Conservation (phyloP, 2,888 invertebrate species). For the Caradrina clavipalpis region DNA sequence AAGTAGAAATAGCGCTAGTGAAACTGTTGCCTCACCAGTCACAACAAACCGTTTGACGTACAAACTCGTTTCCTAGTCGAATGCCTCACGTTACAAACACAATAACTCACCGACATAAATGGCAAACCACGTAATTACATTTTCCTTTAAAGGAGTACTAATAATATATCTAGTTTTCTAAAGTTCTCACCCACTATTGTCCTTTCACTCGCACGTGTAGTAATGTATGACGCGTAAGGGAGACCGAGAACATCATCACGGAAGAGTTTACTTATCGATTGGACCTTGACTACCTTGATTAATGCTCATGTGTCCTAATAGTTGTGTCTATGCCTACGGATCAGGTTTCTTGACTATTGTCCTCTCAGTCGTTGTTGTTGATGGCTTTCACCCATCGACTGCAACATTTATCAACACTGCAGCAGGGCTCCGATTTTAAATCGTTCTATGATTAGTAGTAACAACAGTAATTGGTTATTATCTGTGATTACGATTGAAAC, state of each 20-base stretch:
- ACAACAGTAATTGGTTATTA: background rate
- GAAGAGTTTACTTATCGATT: slow-evolving; percentile 71
- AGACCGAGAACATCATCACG: slow-evolving; percentile 69
- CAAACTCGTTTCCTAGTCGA: slow-evolving; percentile 70
- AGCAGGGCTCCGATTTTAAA: background rate
- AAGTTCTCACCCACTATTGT: slow-evolving; percentile 64
- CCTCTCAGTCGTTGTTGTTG: slow-evolving; percentile 13
- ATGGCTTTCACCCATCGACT: slow-evolving; percentile 1
- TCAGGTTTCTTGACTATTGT: slow-evolving; percentile 34
- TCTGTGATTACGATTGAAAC: background rate
- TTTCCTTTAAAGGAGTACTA: slow-evolving; percentile 73
- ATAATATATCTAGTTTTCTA: slow-evolving; percentile 72
- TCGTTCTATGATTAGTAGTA: slow-evolving; percentile 2
- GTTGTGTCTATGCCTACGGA: slow-evolving; percentile 57
- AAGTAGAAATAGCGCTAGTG: slow-evolving; percentile 37
- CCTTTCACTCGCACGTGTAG: slow-evolving; percentile 61
- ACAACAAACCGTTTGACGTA: slow-evolving; percentile 58
- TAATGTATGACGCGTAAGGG: slow-evolving; percentile 52
- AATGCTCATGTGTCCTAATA: slow-evolving; percentile 68
- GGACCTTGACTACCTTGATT: slow-evolving; percentile 74
- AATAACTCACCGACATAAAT: slow-evolving; percentile 68
- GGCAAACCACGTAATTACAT: slow-evolving; percentile 72
- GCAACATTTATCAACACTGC: background rate
- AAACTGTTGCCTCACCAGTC: slow-evolving; percentile 45
- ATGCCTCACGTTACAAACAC: slow-evolving; percentile 64